Percentiles rank a stretch among this genome's conserved stretches.
phyloP scores from a whole-genome alignment of 2,113 vertebrate genomes.

The Triplophysa rosa region DNA sequence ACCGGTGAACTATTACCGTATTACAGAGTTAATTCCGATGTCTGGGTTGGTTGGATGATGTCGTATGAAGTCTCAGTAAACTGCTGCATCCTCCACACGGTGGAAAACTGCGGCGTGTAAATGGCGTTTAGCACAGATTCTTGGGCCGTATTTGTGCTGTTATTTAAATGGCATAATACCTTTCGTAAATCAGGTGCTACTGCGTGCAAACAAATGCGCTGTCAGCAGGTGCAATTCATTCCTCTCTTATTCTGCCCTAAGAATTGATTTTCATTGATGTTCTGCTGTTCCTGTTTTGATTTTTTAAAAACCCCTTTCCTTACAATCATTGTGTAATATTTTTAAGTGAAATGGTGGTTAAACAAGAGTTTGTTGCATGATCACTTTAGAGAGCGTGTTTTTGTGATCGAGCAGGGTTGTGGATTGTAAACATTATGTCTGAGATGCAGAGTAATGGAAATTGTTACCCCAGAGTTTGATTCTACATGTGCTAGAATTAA shows the following conservation, averaged over 20 bases:
- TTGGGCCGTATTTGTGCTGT: no score
- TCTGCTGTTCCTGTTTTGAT: background rate
- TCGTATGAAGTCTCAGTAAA: no score
- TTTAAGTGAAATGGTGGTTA: slow-evolving; percentile 43
- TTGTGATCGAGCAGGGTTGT: background rate
- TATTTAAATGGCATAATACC: no score
- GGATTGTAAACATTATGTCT: background rate
- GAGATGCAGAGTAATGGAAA: background rate
- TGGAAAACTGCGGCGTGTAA: no score
- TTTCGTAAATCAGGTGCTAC: no score
- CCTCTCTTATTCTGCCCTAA: background rate
- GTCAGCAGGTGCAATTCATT: no score
- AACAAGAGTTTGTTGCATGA: slow-evolving; percentile 15
- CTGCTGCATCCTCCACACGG: no score
- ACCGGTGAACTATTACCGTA: no score
- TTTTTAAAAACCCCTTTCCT: background rate
- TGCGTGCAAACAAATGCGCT: no score
- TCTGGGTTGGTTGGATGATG: no score
- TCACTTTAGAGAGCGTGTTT: background rate
- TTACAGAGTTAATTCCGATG: no score
- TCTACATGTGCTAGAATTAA: background rate
- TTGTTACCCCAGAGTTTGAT: slow-evolving; percentile 2
- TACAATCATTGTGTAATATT: slow-evolving; percentile 21
- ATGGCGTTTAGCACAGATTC: no score
- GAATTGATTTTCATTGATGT: background rate